Evolutionary conservation across 2,113 vertebrate species (phyloP), one percentile per base, ranked within the genome.

Genomic region (Sturnus vulgaris): DNA sequence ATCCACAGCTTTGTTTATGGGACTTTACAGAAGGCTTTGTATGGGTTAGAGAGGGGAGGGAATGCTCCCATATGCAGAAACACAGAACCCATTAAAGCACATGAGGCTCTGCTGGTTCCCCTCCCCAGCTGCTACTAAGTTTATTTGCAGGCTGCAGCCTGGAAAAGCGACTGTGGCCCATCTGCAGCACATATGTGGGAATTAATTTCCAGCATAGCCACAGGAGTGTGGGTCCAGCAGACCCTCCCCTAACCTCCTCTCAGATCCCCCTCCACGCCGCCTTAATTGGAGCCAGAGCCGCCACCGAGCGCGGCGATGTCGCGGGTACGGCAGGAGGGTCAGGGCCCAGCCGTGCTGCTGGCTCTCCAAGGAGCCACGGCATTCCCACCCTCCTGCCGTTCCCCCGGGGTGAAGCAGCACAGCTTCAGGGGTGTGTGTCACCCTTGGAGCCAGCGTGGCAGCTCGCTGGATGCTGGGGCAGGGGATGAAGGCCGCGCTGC

Each of bases 161-260:
- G 52, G 42, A 81, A 55, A 52, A 80, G 30, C 25, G 44, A 10
- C 59, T 46, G 40, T 6, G 57, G 79, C 75, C 64, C 96, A 95
- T 95, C 94, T 97, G 93, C 72, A 75, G 35, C 56, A 42, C 30
- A 27, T 92, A 82, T 96, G 94, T 84, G 82, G 89, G 53, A 71
- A 94, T 81, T 83, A 6, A 81, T 66, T 82, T 95, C 79, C 84
- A 85, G 18, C 19, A 9, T 2, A 87, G 66, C 86, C 19, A 7
- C 64, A 44, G 86, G 76, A 92, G 44, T 3, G 19, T 61, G 89
- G 56, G 71, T 82, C 83, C 64, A 19, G 82, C 64, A 90, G 56
- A 63, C 52, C 60, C n/a, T 90, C 35, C 66, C 61, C 56, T 23
- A 12, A 15, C 49, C 71, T 82, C 17, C 22, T 15, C 57, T 88